A percentile compares a stretch with the other conserved stretches of the same genome.
Conservation (phyloP, 2,113 vertebrate genomes). For the Erythrocercus mccallii region DNA sequence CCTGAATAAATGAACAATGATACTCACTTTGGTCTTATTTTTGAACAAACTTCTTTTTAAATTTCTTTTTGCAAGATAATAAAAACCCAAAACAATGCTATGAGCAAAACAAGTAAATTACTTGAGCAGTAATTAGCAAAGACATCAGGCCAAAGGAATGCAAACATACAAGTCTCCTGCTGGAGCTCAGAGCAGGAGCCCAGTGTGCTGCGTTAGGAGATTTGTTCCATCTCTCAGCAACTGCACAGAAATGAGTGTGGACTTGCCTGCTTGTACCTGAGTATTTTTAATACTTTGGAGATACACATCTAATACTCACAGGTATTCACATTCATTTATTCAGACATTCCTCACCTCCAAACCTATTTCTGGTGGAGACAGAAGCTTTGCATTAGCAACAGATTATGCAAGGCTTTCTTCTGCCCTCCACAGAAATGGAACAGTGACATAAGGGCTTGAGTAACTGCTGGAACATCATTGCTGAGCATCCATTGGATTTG, state of each 20-base stretch:
- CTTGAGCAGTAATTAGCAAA: slow-evolving; percentile 48
- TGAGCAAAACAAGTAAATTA: slow-evolving; percentile 61
- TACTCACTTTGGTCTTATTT: neutral
- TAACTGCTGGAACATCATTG: neutral
- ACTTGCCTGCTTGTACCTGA: slow-evolving; percentile 15
- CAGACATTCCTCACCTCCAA: slow-evolving; percentile 1
- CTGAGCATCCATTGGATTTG: neutral
- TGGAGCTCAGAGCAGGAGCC: neutral
- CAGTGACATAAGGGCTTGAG: neutral
- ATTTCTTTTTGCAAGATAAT: slow-evolving; percentile 4
- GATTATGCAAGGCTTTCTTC: neutral
- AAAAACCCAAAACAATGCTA: slow-evolving; percentile 50
- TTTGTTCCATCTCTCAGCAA: slow-evolving; percentile 38
- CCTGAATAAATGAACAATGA: neutral
- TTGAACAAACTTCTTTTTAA: neutral
- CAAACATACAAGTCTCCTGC: slow-evolving; percentile 58
- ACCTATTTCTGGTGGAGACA: slow-evolving; percentile 11
- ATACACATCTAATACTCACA: slow-evolving; percentile 21
- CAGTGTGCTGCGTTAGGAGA: slow-evolving; percentile 3
- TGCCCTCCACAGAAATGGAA: neutral
- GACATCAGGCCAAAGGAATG: slow-evolving; percentile 65
- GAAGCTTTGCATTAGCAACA: neutral
- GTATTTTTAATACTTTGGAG: slow-evolving; percentile 39
- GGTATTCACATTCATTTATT: neutral
- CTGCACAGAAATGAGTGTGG: slow-evolving; percentile 43